phyloP scores from a whole-genome alignment of 2,888 invertebrate genomes.

The Apoda limacodes region DNA sequence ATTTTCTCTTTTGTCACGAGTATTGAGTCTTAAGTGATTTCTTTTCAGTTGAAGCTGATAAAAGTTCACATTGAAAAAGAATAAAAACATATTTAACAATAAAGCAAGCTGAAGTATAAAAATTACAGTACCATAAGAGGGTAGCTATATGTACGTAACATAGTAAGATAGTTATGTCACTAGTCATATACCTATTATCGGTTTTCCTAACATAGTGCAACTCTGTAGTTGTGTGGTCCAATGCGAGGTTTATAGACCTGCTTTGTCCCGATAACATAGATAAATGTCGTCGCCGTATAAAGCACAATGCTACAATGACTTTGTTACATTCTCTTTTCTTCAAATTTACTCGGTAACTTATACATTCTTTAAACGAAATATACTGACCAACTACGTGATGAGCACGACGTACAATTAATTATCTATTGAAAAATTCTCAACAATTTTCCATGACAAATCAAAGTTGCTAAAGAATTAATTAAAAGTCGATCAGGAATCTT shows the following conservation, averaged over 20 bases:
- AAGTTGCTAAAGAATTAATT: slow-evolving; percentile 43
- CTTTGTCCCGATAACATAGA: slow-evolving; percentile 68
- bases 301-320: slow-evolving; percentile 58
- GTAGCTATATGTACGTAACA: too few relatives aligned
- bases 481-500: slow-evolving; percentile 55
- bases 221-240: slow-evolving; percentile 67
- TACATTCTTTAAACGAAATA: too few relatives aligned
- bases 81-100: too few relatives aligned
- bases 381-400: too few relatives aligned
- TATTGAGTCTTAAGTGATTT: too few relatives aligned
- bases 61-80: too few relatives aligned
- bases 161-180: too few relatives aligned
- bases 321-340: slow-evolving; percentile 54
- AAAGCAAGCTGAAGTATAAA: too few relatives aligned
- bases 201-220: slow-evolving; percentile 54
- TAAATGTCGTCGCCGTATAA: slow-evolving; percentile 62
- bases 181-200: slow-evolving; percentile 59
- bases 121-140: too few relatives aligned
- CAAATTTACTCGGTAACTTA: slow-evolving; percentile 59
- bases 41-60: too few relatives aligned
- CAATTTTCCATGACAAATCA: slow-evolving; percentile 25
- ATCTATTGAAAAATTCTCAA: slow-evolving; percentile 11
- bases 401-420: too few relatives aligned
- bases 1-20: too few relatives aligned
- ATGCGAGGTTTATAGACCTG: slow-evolving; percentile 59